Conservation (phyloP, 2,888 invertebrate genomes). For the Trachelus stipa region DNA sequence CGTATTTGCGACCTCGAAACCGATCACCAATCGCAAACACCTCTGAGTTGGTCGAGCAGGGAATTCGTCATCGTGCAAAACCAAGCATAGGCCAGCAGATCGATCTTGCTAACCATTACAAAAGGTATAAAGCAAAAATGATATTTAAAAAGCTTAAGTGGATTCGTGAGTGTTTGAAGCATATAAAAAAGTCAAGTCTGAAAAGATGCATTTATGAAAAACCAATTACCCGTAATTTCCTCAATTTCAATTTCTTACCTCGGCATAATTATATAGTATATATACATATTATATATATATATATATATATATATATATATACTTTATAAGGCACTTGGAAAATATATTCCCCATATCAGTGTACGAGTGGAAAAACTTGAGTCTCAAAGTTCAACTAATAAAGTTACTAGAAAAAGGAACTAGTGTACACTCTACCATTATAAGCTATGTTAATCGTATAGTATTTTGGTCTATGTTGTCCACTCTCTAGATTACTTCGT, state of each 20-base stretch:
- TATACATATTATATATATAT: neutral
- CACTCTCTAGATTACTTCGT: neutral
- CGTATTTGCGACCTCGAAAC: neutral
- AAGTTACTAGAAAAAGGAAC: constrained; percentile 4
- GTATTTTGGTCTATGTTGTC: neutral
- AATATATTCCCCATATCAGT: neutral
- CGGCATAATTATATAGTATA: neutral
- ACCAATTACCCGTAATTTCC: neutral
- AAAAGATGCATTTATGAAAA: neutral
- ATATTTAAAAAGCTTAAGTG: neutral
- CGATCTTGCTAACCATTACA: neutral
- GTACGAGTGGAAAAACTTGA: neutral
- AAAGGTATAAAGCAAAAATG: neutral
- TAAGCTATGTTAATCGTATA: constrained; percentile 10
- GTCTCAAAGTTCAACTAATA: neutral
- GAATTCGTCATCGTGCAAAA: neutral
- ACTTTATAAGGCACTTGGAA: neutral
- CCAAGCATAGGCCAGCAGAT: neutral
- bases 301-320: neutral
- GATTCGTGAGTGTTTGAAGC: neutral
- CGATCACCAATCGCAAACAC: neutral
- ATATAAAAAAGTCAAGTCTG: neutral
- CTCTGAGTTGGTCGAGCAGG: neutral
- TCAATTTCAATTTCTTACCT: neutral
- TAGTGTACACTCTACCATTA: constrained; percentile 23